Evolutionary conservation across 2,113 vertebrate species (phyloP).

Genomic region (Nyctereutes procyonoides): DNA sequence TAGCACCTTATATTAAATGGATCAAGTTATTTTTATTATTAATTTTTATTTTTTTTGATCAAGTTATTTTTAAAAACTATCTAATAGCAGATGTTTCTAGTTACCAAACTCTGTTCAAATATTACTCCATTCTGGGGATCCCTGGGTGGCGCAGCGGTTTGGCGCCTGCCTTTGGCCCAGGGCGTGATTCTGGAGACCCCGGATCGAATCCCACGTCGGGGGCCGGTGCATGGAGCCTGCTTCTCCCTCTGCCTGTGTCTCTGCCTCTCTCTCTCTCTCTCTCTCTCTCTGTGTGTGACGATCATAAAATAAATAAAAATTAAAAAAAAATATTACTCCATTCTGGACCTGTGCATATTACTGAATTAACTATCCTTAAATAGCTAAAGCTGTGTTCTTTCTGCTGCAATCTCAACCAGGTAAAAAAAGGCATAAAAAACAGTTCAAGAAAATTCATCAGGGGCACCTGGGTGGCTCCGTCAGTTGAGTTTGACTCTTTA

Average conservation of each 20-base stretch:
- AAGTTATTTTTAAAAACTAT: background rate
- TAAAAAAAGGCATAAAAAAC: background rate
- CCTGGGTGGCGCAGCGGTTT: no score
- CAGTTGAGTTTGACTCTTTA: background rate
- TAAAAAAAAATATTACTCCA: slow-evolving; percentile 21
- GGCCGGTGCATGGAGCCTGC: no score
- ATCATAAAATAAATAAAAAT: no score
- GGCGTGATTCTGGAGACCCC: no score
- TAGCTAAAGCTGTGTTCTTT: background rate
- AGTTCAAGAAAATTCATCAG: background rate
- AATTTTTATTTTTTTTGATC: no score
- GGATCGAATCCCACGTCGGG: no score
- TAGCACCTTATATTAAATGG: background rate
- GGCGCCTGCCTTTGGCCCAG: no score
- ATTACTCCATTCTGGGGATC: background rate
- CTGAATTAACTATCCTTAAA: background rate
- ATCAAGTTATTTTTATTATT: background rate
- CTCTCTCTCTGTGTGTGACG: no score
- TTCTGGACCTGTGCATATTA: background rate
- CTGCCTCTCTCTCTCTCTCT: no score
- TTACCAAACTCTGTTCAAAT: background rate
- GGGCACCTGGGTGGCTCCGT: background rate
- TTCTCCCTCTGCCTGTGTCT: no score
- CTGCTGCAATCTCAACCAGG: background rate
- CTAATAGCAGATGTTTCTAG: background rate